These are phyloP conservation scores for Globodera rostochiensis DNA, from an alignment of 1,140 invertebrate genomes.

Conservation along the genomic window DNA sequence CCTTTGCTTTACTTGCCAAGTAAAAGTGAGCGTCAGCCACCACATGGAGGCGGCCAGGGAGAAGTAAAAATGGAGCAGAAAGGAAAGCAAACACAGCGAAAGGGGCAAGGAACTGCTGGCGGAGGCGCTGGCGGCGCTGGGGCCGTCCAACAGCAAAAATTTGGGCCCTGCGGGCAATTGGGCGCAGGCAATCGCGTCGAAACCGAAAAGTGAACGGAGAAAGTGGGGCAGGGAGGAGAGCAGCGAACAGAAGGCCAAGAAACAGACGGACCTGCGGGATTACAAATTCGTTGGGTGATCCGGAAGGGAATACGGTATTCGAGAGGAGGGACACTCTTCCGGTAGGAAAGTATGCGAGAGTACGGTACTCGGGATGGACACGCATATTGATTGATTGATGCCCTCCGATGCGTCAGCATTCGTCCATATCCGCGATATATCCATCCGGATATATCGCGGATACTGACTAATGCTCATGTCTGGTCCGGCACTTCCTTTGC, in stretches of 20 bases:
- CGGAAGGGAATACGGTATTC: too few relatives aligned
- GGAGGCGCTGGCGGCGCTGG: background rate
- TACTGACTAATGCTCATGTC: too few relatives aligned
- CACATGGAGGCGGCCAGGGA: constrained; percentile 43
- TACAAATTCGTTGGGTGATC: background rate
- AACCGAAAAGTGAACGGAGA: constrained; percentile 23
- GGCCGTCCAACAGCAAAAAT: constrained; percentile 16
- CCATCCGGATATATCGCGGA: background rate
- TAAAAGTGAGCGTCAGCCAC: constrained; percentile 52
- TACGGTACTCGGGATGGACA: too few relatives aligned
- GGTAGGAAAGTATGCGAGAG: too few relatives aligned
- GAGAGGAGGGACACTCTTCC: too few relatives aligned
- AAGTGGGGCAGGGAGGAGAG: constrained; percentile 47
- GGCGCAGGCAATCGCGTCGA: constrained; percentile 47
- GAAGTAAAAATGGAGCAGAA: constrained; percentile 53
- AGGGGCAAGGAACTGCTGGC: constrained; percentile 38
- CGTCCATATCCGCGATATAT: too few relatives aligned
- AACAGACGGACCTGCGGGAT: constrained; percentile 51
- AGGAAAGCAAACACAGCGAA: constrained; percentile 45
- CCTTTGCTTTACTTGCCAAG: constrained; percentile 36
- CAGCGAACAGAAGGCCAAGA: constrained; percentile 48
- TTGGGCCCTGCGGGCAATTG: constrained; percentile 30
- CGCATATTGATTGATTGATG: too few relatives aligned
- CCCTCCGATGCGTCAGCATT: too few relatives aligned
- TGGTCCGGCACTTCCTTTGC: too few relatives aligned